A percentile compares a stretch with the other conserved stretches of the same genome.
phyloP scores from a whole-genome alignment of 2,888 invertebrate genomes.

The Ophioninae sp. region DNA sequence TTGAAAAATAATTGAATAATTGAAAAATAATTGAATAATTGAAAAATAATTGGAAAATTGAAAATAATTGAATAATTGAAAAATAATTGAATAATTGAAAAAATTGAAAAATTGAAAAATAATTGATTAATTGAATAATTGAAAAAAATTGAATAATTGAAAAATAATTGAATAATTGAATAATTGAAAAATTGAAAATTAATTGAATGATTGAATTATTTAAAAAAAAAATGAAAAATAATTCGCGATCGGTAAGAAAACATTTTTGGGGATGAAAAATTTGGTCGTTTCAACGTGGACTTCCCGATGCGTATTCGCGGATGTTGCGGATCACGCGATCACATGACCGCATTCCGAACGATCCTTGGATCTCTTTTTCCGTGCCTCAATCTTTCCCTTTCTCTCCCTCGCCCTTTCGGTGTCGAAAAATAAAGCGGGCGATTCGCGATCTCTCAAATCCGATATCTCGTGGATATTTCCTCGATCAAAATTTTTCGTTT shows the following conservation, averaged over 20 bases:
- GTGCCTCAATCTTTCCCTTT: conserved; percentile 10
- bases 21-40: too few relatives aligned
- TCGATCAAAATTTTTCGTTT: neutral
- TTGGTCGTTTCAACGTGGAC: conserved; percentile 1
- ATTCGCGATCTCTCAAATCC: neutral
- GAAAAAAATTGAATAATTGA: too few relatives aligned
- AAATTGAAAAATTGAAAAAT: too few relatives aligned
- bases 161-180: neutral
- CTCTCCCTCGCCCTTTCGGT: conserved; percentile 6
- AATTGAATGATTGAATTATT: neutral
- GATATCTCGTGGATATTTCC: neutral
- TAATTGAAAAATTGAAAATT: neutral
- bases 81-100: too few relatives aligned
- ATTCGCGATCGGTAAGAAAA: neutral
- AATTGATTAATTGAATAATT: too few relatives aligned
- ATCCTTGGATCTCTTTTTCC: conserved; percentile 30
- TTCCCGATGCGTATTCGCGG: conserved; percentile 22
- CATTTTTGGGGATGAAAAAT: neutral
- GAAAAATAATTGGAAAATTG: too few relatives aligned
- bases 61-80: too few relatives aligned
- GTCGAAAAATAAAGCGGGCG: conserved; percentile 29
- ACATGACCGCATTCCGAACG: conserved; percentile 53
- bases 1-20: too few relatives aligned
- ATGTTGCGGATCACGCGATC: conserved; percentile 48
- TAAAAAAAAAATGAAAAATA: too few relatives aligned